These are phyloP conservation scores for Drosophila quasianomalipes DNA, from an alignment of 2,888 invertebrate species.

Conservation along the genomic window DNA sequence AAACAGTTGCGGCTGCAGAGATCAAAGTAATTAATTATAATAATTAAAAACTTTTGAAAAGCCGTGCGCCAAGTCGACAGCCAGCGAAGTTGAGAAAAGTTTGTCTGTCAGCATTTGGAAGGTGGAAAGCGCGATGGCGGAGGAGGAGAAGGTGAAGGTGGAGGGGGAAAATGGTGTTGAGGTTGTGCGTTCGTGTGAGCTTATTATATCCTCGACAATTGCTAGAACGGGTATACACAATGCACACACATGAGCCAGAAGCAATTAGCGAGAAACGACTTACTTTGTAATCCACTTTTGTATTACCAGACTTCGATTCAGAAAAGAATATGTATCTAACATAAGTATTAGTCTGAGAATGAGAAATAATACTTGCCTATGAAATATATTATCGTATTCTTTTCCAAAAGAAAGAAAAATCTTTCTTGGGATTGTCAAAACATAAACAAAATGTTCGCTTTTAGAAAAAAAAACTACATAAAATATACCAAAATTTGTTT, in stretches of 20 bases:
- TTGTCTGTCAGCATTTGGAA: constrained; percentile 43
- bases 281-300: neutral
- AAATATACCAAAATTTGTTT: neutral
- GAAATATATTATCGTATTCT: too few species aligned
- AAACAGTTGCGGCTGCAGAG: constrained; percentile 55
- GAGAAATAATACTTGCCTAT: neutral
- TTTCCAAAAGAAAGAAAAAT: neutral
- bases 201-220: constrained; percentile 19
- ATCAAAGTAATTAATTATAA: constrained; percentile 82
- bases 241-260: neutral
- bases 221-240: constrained; percentile 7
- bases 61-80: constrained; percentile 51
- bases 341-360: neutral
- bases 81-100: constrained; percentile 50
- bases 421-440: neutral
- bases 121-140: neutral
- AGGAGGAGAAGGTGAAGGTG: neutral
- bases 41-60: constrained; percentile 77
- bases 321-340: neutral
- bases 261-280: neutral
- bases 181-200: constrained; percentile 27
- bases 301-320: neutral
- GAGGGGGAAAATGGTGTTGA: constrained; percentile 5
- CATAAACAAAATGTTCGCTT: neutral
- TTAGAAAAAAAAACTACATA: too few species aligned